phyloP scores from a whole-genome alignment of 2,888 invertebrate genomes.

The Microctonus brassicae region DNA sequence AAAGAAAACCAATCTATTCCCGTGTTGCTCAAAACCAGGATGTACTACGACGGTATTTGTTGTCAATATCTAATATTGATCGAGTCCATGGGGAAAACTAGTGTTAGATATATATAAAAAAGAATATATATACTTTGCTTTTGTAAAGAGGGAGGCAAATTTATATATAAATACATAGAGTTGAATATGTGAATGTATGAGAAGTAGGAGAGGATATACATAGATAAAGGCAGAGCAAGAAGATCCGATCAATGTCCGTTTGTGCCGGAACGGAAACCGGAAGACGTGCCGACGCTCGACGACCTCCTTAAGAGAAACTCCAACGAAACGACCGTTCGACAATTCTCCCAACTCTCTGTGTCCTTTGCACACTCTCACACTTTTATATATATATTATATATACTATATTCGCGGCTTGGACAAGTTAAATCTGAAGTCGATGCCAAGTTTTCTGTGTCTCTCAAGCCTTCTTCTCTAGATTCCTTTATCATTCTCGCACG shows the following conservation, averaged over 20 bases:
- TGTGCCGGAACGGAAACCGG: slow-evolving; percentile 45
- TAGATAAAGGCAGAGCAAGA: background rate
- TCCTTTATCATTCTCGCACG: slow-evolving; percentile 36
- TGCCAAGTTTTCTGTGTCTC: slow-evolving; percentile 56
- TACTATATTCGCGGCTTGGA: slow-evolving; percentile 42
- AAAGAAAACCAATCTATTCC: slow-evolving; percentile 19
- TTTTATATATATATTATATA: background rate
- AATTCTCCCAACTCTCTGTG: slow-evolving; percentile 44
- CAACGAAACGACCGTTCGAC: slow-evolving; percentile 41
- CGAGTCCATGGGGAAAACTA: slow-evolving; percentile 1
- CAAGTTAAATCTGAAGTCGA: slow-evolving; percentile 59
- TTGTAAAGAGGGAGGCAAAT: background rate
- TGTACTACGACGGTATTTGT: background rate
- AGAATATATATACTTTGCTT: background rate
- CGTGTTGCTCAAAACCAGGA: slow-evolving; percentile 3
- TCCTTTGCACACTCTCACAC: slow-evolving; percentile 4
- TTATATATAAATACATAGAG: background rate
- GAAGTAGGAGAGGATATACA: slow-evolving; percentile 2
- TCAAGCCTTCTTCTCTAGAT: slow-evolving; percentile 20
- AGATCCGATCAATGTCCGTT: slow-evolving; percentile 59
- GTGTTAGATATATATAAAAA: slow-evolving; percentile 4
- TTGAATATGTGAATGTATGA: background rate
- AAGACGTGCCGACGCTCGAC: slow-evolving; percentile 53
- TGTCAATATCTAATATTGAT: slow-evolving; percentile 29
- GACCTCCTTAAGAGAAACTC: slow-evolving; percentile 56